Base-by-base conservation (phyloP, 2,797 vertebrate genomes). In the Gouania willdenowi region DNA sequence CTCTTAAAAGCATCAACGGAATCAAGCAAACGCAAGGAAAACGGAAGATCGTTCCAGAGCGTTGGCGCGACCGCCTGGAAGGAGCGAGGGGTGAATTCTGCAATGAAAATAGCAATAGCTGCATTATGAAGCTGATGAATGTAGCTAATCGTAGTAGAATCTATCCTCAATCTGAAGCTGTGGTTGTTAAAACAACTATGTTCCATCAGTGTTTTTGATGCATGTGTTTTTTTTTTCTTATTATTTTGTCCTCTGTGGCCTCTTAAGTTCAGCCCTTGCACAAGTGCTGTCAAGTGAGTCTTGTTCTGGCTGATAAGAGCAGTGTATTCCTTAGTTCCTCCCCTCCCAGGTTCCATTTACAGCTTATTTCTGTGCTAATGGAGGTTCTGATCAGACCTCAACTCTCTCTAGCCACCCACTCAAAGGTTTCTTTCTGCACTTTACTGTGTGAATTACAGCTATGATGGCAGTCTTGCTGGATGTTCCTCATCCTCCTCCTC, bases 401-500 rank as follows among this genome's bases (percentile, higher is more conserved):
- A 47, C 55, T 28, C 42, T 28, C 42, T 63, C 53, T 65, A 40
- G 27, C 54, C 75, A 19, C 84, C 81, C 75, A 80, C 86, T 71
- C 58, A 45, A 25, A 71, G 59, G 51, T 66, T 68, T 71, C 32
- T 49, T 56, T 74, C 49, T 49, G 34, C 71, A 82, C 49, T 38
- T 61, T 40, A 31, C 62, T 66, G 56, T 84, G 72, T 48, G 72
- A 84, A 84, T 85, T 79, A 75, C 65, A 72, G 44, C 6, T 35
- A 43, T 87, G 82, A 87, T 86, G 68, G 71, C 48, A 65, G 58
- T 61, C 62, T 71, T 57, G 72, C 53, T 55, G 77, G 62, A 71
- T 64, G 66, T 47, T 82, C 61, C 55, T 70, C 62, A 28, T 60
- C 54, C 67, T 54, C 66, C 59, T 58, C 51, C 48, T 12, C 45